These are phyloP conservation scores for Oriolus oriolus DNA, from an alignment of 2,113 vertebrate genomes.

Conservation along the genomic window DNA sequence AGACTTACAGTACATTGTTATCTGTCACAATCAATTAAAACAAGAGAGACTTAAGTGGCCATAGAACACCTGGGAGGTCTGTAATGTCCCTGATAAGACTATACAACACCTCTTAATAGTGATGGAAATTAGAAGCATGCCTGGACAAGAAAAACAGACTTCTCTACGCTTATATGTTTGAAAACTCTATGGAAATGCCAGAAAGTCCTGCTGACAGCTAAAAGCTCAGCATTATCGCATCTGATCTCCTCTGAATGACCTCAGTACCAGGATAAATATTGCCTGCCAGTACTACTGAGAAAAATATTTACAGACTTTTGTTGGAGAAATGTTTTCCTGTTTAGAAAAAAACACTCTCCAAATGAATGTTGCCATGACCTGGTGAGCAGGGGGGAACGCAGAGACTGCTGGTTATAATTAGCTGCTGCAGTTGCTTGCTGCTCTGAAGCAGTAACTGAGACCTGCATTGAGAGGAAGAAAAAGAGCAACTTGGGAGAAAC, in stretches of 20 bases:
- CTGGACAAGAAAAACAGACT: not conserved
- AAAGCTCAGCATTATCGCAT: not conserved
- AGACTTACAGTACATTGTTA: not conserved
- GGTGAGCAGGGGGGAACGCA: not conserved
- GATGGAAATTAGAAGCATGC: not conserved
- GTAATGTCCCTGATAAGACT: not conserved
- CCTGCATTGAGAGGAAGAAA: not conserved
- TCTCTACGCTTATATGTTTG: not conserved
- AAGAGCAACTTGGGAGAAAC: not conserved
- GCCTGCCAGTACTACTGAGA: not conserved
- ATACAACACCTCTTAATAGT: not conserved
- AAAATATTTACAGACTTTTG: slow-evolving; percentile 52
- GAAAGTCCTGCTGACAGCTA: not conserved
- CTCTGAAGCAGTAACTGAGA: not conserved
- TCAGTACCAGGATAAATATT: not conserved
- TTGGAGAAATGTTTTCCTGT: slow-evolving; percentile 43
- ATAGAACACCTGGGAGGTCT: not conserved
- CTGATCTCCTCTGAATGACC: not conserved
- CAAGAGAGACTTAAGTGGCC: not conserved
- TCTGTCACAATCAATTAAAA: slow-evolving; percentile 1
- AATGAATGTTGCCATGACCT: not conserved
- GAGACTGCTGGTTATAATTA: slow-evolving; percentile 30
- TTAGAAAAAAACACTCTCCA: slow-evolving; percentile 14
- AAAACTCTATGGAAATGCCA: not conserved
- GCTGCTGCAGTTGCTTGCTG: not conserved